Evolutionary conservation across 2,113 vertebrate genomes (phyloP).

Genomic region (Struthio camelus): DNA sequence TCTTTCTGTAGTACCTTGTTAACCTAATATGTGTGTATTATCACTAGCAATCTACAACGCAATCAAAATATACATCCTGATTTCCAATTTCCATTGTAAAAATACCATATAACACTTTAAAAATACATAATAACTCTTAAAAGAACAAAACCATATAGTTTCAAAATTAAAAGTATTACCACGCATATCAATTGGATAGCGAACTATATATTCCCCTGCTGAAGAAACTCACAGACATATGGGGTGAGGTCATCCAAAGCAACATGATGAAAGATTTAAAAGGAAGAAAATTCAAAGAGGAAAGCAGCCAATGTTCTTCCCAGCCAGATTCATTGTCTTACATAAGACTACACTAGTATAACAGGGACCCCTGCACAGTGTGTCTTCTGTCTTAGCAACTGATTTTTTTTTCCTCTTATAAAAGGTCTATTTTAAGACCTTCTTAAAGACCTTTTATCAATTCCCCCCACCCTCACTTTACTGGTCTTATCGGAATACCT

Average conservation of each 20-base stretch:
- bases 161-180: background rate
- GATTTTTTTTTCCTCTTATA: fast-evolving
- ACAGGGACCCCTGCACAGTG: background rate
- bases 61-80: background rate
- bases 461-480: background rate
- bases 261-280: background rate
- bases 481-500: background rate
- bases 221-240: background rate
- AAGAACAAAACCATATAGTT: background rate
- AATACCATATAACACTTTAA: background rate
- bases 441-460: background rate
- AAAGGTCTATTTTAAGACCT: background rate
- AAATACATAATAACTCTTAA: background rate
- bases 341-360: background rate
- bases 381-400: background rate
- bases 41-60: background rate
- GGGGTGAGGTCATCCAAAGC: background rate
- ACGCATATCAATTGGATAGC: background rate
- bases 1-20: background rate
- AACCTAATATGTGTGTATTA: background rate
- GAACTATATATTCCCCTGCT: background rate
- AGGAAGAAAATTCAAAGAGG: background rate
- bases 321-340: background rate
- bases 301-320: background rate
- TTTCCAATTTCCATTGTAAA: background rate